These are phyloP conservation scores for Notarius quadriscutis DNA, from an alignment of 2,113 vertebrate genomes.

Conservation along the genomic window DNA sequence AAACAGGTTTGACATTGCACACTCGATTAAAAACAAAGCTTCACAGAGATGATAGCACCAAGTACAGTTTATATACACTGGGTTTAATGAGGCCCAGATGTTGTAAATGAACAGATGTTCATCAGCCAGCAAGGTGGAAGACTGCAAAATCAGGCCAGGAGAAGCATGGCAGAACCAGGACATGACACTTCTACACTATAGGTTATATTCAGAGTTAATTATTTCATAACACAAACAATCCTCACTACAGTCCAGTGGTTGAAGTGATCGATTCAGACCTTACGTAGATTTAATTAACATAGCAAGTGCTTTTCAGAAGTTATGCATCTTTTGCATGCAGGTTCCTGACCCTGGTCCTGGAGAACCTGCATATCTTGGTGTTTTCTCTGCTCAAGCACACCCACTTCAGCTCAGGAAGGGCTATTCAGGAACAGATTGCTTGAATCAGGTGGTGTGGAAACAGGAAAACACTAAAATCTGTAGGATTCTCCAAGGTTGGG, in stretches of 20 bases:
- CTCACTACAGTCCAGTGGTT: background rate
- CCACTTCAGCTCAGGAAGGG: background rate
- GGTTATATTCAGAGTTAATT: background rate
- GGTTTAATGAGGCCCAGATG: background rate
- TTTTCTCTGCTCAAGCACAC: background rate
- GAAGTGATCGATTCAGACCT: background rate
- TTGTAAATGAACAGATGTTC: background rate
- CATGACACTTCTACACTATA: background rate
- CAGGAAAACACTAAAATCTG: background rate
- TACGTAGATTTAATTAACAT: background rate
- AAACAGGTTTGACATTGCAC: background rate
- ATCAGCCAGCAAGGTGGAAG: background rate
- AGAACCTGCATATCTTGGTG: background rate
- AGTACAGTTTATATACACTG: background rate
- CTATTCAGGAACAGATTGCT: background rate
- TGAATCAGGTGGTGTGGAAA: background rate
- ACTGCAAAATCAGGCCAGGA: background rate
- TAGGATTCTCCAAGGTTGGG: background rate
- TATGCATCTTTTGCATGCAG: background rate
- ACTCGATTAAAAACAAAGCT: background rate
- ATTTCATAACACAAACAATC: background rate
- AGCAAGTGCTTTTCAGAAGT: background rate
- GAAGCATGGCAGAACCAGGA: background rate
- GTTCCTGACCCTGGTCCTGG: background rate
- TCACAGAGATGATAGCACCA: background rate